These are phyloP conservation scores for Dryadula phaetusa DNA, from an alignment of 2,888 invertebrate species.

Conservation along the genomic window DNA sequence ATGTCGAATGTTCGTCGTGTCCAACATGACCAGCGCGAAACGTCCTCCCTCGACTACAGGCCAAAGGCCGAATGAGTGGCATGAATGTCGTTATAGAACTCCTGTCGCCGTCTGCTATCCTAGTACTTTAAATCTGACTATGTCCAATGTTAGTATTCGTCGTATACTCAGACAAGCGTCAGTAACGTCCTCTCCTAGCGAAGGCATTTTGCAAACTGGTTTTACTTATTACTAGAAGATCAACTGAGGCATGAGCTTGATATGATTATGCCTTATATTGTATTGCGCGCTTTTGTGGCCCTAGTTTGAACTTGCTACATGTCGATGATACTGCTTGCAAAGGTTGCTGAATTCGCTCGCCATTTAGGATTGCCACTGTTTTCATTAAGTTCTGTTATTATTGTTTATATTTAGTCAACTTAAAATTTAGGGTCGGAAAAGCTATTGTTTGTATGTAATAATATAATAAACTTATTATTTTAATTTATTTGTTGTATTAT, in stretches of 20 bases:
- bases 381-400: not conserved
- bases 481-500: not conserved
- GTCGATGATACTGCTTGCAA: not conserved
- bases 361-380: not conserved
- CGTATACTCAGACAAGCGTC: not conserved
- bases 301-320: conserved; percentile 16
- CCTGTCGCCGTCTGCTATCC: conserved; percentile 52
- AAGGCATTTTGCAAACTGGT: conserved; percentile 33
- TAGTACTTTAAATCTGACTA: conserved; percentile 57
- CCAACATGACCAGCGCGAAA: conserved; percentile 33
- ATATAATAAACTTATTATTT: too few relatives aligned
- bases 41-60: conserved; percentile 37
- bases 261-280: not conserved
- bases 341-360: not conserved
- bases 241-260: not conserved
- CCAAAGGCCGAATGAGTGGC: conserved; percentile 40
- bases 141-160: conserved; percentile 30
- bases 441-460: too few relatives aligned
- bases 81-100: conserved; percentile 14
- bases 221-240: conserved; percentile 9
- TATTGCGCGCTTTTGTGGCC: conserved; percentile 17
- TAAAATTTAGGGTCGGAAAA: too few relatives aligned
- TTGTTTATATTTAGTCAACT: not conserved
- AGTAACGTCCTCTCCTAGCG: conserved; percentile 23
- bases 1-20: conserved; percentile 35